phyloP scores from a whole-genome alignment of 1,140 invertebrate species.

The Magallana gigas region DNA sequence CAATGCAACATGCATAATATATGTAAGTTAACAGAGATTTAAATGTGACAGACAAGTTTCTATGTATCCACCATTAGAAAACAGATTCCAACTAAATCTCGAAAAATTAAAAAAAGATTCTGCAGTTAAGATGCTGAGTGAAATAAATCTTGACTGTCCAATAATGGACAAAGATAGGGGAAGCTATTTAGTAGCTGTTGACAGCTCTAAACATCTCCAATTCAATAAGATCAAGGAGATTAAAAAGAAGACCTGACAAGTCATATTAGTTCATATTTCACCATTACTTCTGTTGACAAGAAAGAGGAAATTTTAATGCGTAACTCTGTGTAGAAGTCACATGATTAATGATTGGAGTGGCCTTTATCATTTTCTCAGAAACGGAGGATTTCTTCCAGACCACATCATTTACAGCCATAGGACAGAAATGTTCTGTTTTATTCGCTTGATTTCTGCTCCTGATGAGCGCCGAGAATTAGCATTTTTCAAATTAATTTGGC shows the following conservation, averaged over 20 bases:
- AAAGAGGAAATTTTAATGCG: constrained; percentile 31
- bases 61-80: too few relatives aligned
- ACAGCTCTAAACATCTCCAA: neutral
- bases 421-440: constrained; percentile 25
- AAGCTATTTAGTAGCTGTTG: constrained; percentile 7
- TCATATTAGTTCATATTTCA: constrained; percentile 32
- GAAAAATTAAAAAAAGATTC: too few relatives aligned
- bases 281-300: constrained; percentile 2
- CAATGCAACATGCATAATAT: too few relatives aligned
- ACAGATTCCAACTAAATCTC: too few relatives aligned
- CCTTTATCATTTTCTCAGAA: constrained; percentile 15
- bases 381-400: neutral
- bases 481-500: constrained; percentile 60
- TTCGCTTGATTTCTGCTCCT: constrained; percentile 39
- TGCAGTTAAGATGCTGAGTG: neutral
- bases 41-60: too few relatives aligned
- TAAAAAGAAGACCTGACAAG: constrained; percentile 2
- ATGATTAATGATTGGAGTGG: constrained; percentile 24
- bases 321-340: constrained; percentile 27
- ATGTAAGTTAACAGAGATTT: too few relatives aligned
- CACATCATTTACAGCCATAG: neutral
- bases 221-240: constrained; percentile 16
- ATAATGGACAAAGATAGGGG: neutral
- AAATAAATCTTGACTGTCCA: constrained; percentile 6
- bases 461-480: constrained; percentile 47